Evolutionary conservation across 1,140 invertebrate genomes (phyloP), one percentile per base, ranked within the genome.

Genomic region (Pachypsylla venusta): DNA sequence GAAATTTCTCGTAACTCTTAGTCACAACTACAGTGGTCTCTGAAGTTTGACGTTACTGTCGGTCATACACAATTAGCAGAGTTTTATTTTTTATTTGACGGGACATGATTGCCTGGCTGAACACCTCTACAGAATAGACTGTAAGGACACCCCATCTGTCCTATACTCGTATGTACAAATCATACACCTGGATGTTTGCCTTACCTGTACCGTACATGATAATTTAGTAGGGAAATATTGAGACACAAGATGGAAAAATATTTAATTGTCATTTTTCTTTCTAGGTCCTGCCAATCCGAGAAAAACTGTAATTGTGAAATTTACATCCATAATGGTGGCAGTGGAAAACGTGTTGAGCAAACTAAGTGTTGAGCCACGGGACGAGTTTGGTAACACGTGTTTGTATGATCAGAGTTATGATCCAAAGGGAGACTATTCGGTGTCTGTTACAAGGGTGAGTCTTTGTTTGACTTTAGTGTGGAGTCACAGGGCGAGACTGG

Each of bases 401-500:
- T 67, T 76, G 60, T 84, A 83, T 66, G 71, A 75, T 25, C 69
- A 75, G 25, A 74, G 71, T n/a, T 79, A 81, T 61, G 75, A 83
- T 67, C 84, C 82, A 20, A 79, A 79, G 13, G 73, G 79, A 62
- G 83, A 85, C 55, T 76, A 76, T 62, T 69, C 69, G 60, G 72
- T 74, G 60, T 69, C 69, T 58, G 72, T 75, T 60, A 70, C 72
- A 30, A 69, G 71, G 64, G 68, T 70, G 66, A 72, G 66, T 22
- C 16, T 56, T 56, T 28, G 5, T 16, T 56, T 13, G 54, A 28
- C 1, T 28, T 14, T 28, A 25, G 83, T 66, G 84, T 93, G 64
- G 89, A 93, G 70, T 89, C 89, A 12, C 74, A 89, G 54, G 90
- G 93, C 71, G 82, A 86, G 67, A 93, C 86, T 70, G 86, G 88